phyloP scores from a whole-genome alignment of 2,888 invertebrate genomes.

The Philaethria dido region DNA sequence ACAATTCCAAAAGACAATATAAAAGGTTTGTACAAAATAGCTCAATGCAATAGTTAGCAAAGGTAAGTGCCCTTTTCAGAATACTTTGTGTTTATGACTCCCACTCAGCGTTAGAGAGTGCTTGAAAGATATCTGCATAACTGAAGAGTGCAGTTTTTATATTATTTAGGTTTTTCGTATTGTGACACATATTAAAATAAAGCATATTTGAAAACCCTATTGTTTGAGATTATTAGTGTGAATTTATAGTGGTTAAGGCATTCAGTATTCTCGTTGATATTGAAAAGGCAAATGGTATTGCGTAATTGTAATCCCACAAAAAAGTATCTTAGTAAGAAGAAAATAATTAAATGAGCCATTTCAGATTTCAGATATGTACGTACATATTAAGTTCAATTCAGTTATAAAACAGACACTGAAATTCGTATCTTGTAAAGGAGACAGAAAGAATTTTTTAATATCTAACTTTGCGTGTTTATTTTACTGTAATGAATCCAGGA shows the following conservation, averaged over 20 bases:
- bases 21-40: conserved; percentile 27
- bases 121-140: conserved; percentile 26
- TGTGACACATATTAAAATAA: too few relatives aligned
- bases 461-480: not conserved
- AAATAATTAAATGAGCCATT: too few relatives aligned
- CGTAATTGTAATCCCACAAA: not conserved
- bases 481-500: conserved; percentile 23
- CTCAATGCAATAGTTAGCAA: conserved; percentile 26
- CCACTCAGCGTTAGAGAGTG: conserved; percentile 26
- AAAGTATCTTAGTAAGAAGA: not conserved
- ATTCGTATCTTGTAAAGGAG: not conserved
- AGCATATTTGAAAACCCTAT: too few relatives aligned
- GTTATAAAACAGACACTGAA: not conserved
- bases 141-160: conserved; percentile 13
- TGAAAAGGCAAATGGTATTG: too few relatives aligned
- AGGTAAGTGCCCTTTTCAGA: conserved; percentile 33
- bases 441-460: conserved; percentile 2
- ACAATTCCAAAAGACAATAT: not conserved
- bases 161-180: conserved; percentile 15
- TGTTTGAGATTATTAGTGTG: too few relatives aligned
- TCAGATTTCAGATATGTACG: too few relatives aligned
- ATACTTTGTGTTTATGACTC: conserved; percentile 29
- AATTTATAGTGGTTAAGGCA: too few relatives aligned
- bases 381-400: not conserved
- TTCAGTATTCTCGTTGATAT: too few relatives aligned